Evolutionary conservation across 2,888 invertebrate species (phyloP).

Genomic region (Drosophila mulleri): DNA sequence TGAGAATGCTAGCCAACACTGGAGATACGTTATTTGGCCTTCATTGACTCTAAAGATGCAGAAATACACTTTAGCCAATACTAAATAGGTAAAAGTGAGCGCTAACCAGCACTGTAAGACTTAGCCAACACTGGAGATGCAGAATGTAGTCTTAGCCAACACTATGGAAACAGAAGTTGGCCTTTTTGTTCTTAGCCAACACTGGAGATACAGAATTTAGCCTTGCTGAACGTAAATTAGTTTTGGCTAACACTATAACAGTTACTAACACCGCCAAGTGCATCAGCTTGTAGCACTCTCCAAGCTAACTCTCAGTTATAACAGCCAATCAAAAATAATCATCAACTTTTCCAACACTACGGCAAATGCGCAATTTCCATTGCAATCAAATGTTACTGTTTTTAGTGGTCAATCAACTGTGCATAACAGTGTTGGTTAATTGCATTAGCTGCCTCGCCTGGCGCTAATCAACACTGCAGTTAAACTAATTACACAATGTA

Average conservation of each 20-base stretch:
- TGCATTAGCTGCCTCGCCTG: neutral
- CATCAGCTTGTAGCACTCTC: no score
- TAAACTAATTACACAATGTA: neutral
- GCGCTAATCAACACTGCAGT: slow-evolving; percentile 1
- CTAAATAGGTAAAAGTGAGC: no score
- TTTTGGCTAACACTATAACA: no score
- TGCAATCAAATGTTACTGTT: neutral
- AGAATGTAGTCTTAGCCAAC: neutral
- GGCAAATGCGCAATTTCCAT: no score
- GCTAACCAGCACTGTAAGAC: no score
- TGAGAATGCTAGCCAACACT: neutral
- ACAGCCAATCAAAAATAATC: neutral
- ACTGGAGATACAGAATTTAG: no score
- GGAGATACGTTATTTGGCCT: neutral
- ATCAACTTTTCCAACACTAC: neutral
- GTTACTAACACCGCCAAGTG: no score
- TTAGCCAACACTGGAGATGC: neutral
- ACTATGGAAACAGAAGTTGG: no score
- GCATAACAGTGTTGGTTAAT: slow-evolving; percentile 5
- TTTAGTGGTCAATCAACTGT: neutral
- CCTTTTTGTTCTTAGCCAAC: no score
- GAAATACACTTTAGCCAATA: neutral
- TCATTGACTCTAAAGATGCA: no score
- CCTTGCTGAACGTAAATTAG: neutral
- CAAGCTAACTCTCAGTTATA: no score